Evolutionary conservation across 2,113 vertebrate species (phyloP), one percentile per base, ranked within the genome.

Genomic region (Rhinolophus sinicus): DNA sequence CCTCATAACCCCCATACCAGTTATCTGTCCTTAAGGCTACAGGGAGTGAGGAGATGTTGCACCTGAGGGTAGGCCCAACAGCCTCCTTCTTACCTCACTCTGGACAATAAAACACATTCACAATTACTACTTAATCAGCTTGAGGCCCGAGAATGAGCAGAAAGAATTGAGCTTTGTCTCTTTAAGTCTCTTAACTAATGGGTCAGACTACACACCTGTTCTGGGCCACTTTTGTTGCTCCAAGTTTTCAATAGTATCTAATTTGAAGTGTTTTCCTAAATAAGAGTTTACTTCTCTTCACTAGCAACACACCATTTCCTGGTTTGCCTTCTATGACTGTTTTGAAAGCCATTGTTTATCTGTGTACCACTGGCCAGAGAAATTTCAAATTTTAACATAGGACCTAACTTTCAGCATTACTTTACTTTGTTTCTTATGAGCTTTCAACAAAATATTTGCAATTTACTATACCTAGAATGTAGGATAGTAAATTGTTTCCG

Each of bases 371-470:
- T 92, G 18, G 28, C 18, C 8, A 81, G 9, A 91, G 35, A 3
- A 69, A 76, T 77, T 96, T 78, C 54, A 88, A 54, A 8, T 50
- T 69, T 56, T 80, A 80, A 86, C n/a, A 50, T 15, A 50, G 16
- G 13, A 35, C 1, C 4, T 65, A 87, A 52, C 8, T 50, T 93
- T 64, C 24, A 78, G 28, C 28, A 58, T 96, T 14, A 84, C 8
- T 89, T 96, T 9, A 75, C 8, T 89, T 96, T 9, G 69, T 83
- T 92, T 83, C 6, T 30, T 80, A 86, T 65, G 26, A 91, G 8
- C 77, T 4, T 64, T 0, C 22, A 86, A 77, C 0, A 85, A 95
- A 83, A 60, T 52, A 81, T 65, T 95, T 91, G 18, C 14, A 24
- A 30, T 30, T 56, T 72, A 35, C 28, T 81, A n/a, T n/a, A n/a